Conservation (phyloP, 2,797 vertebrate genomes). For the Carcharodon carcharias region DNA sequence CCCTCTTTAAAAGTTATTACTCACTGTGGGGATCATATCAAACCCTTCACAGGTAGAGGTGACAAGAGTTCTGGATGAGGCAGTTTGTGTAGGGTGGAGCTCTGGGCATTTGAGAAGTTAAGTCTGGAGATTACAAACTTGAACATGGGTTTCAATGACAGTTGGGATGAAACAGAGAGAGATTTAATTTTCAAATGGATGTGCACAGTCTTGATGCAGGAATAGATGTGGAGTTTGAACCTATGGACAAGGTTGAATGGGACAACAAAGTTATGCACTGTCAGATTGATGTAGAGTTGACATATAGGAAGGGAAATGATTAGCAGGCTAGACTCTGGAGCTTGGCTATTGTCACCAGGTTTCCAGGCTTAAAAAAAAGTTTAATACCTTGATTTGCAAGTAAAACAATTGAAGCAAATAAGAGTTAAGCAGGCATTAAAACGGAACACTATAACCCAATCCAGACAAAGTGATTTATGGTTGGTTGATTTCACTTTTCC, state of each 20-base stretch:
- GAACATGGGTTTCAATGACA: background rate
- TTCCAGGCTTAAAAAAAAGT: background rate
- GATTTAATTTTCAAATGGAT: background rate
- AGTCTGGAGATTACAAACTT: background rate
- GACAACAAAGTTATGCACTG: background rate
- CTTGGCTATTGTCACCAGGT: background rate
- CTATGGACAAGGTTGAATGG: background rate
- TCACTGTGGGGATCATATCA: background rate
- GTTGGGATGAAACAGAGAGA: background rate
- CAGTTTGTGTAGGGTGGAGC: background rate
- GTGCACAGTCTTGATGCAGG: background rate
- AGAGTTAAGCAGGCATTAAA: background rate
- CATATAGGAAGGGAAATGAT: background rate
- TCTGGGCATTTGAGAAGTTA: background rate
- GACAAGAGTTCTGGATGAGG: background rate
- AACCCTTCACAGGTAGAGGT: background rate
- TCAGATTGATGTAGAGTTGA: background rate
- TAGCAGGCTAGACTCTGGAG: background rate
- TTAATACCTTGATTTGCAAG: background rate
- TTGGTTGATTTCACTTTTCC: too few species aligned
- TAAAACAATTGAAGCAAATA: background rate
- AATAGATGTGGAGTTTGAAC: background rate
- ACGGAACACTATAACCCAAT: background rate
- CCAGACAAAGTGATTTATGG: too few species aligned
- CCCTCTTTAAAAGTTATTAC: too few species aligned